Base-by-base conservation (phyloP, 2,113 vertebrate species). In the Corvus hawaiiensis region DNA sequence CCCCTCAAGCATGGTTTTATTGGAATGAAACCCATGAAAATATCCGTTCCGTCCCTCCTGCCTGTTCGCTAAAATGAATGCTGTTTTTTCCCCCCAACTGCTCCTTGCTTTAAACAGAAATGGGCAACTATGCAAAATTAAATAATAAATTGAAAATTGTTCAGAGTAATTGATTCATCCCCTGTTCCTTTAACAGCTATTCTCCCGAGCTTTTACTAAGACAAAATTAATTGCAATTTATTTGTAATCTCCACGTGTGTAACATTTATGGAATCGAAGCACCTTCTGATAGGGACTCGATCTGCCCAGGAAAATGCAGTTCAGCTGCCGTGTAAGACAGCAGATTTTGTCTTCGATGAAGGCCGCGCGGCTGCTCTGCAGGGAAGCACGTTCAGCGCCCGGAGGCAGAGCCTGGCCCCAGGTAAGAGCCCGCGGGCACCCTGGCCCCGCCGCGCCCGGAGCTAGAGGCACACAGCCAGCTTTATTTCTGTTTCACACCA, bases 401-500 rank as follows among this genome's bases (percentile, higher is more conserved):
- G 54, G 41, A 37, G 9, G 33, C 37, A 28, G 28, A 58, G 55
- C 30, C 21, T n/a, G 43, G 73, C 24, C 43, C 46, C 41, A 2
- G 30, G 5, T 13, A 22, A 1, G 6, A 6, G 30, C 51, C 37
- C 41, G 3, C 2, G 32, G 5, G 3, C 32, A n/a, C 8, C 24
- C 5, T 20, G 33, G 44, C 20, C n/a, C 41, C 1, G 17, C 18
- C 18, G 30, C 30, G 18, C 55, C 55, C 33, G 14, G 23, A 11
- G 17, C 12, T 37, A 39, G 6, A 30, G 35, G 16, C 59, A 51
- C 30, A 27, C 10, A 11, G 7, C 16, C 15, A 48, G 9, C 33
- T 39, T 27, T 24, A 18, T 3, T 62, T 23, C 41, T 62, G 11
- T 51, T 69, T 32, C 11, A 32, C 64, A 24, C 15, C 17, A 35